phyloP scores from a whole-genome alignment of 1,140 invertebrate genomes.

The Drosophila tropicalis region DNA sequence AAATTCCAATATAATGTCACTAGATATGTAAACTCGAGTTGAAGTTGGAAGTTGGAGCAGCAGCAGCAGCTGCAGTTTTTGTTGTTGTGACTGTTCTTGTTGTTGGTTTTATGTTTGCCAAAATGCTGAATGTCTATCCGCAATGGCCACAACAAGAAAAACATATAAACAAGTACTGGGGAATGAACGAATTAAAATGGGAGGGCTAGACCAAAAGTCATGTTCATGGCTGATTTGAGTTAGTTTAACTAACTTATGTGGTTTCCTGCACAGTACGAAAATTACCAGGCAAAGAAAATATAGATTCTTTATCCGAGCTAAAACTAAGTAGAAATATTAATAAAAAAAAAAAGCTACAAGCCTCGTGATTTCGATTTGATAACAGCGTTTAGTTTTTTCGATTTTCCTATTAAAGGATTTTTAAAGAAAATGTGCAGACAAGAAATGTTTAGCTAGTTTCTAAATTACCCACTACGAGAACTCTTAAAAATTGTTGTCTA shows the following conservation, averaged over 20 bases:
- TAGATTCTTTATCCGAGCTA: too few species aligned
- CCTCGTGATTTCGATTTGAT: too few species aligned
- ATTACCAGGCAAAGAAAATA: neutral
- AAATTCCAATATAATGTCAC: slow-evolving; percentile 38
- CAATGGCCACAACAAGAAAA: slow-evolving; percentile 71
- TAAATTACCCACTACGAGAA: too few species aligned
- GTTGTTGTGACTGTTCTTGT: slow-evolving; percentile 36
- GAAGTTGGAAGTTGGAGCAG: slow-evolving; percentile 14
- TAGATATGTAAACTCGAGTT: slow-evolving; percentile 42
- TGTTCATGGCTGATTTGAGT: slow-evolving; percentile 48
- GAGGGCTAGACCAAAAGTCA: neutral
- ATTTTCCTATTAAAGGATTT: too few species aligned
- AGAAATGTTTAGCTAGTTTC: too few species aligned
- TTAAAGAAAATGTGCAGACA: too few species aligned
- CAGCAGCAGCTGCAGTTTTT: slow-evolving; percentile 28
- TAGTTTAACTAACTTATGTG: slow-evolving; percentile 54
- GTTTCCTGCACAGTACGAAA: slow-evolving; percentile 22
- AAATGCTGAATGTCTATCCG: slow-evolving; percentile 76
- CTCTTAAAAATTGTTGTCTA: neutral
- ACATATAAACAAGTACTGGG: slow-evolving; percentile 26
- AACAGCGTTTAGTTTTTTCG: too few species aligned
- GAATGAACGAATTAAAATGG: neutral
- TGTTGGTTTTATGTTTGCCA: slow-evolving; percentile 51
- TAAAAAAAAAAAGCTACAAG: too few species aligned
- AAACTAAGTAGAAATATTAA: too few species aligned